Evolutionary conservation across 2,797 vertebrate genomes (phyloP).

Genomic region (Peromyscus melanophrys): DNA sequence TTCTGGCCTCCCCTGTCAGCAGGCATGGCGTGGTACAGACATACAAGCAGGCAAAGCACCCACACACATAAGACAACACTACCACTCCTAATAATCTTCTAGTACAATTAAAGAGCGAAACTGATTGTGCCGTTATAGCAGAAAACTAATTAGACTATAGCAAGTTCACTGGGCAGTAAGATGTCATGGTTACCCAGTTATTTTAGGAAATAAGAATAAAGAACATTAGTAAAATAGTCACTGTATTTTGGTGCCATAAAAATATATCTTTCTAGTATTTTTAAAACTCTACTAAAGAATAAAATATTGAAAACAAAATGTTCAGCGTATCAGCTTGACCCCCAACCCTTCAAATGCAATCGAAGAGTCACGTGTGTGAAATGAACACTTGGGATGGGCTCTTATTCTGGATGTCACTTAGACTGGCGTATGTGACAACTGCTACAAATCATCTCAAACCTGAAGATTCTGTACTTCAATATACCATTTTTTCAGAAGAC

Average conservation of each 20-base stretch:
- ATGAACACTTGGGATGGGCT: constrained; percentile 1
- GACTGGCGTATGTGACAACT: constrained; percentile 21
- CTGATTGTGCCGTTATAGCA: constrained; percentile 4
- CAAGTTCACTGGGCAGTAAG: background rate
- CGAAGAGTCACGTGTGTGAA: constrained; percentile 2
- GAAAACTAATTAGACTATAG: constrained; percentile 66
- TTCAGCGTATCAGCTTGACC: constrained; percentile 33
- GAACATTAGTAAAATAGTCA: constrained; percentile 61
- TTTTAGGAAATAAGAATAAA: constrained; percentile 69
- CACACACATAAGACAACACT: background rate
- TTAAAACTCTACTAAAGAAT: constrained; percentile 40
- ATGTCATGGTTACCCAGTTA: constrained; percentile 65
- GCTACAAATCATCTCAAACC: constrained; percentile 22
- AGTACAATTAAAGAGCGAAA: constrained; percentile 57
- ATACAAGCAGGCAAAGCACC: background rate
- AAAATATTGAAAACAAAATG: constrained; percentile 58
- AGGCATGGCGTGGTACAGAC: background rate
- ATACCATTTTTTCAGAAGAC: constrained; percentile 1
- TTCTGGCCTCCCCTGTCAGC: background rate
- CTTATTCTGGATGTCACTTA: background rate
- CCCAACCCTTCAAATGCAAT: background rate
- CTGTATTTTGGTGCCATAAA: constrained; percentile 58
- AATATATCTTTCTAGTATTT: constrained; percentile 16
- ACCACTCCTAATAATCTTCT: constrained; percentile 27
- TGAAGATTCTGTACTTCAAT: constrained; percentile 1